Conservation (phyloP, 1,140 invertebrate species). For the Tribolium castaneum region DNA sequence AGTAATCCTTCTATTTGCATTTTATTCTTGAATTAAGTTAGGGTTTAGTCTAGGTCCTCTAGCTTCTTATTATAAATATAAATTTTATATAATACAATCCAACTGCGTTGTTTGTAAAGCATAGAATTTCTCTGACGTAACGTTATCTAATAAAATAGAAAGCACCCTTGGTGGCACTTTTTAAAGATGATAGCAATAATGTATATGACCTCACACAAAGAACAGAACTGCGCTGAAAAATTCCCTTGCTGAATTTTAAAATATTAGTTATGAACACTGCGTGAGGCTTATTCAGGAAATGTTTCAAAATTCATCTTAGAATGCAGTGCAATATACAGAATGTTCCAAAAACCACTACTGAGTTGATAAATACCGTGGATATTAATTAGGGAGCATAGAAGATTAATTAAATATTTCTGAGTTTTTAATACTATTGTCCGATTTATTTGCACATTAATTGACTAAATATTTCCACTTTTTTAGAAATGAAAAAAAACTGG, state of each 20-base stretch:
- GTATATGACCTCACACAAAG: neutral
- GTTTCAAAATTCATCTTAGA: neutral
- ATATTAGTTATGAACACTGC: neutral
- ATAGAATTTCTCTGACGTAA: neutral
- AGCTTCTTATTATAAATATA: neutral
- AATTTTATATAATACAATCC: neutral
- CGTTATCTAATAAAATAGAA: neutral
- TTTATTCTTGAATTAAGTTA: neutral
- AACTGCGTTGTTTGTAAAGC: neutral
- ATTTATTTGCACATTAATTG: too few relatives aligned
- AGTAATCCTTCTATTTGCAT: neutral
- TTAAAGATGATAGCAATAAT: conserved; percentile 11
- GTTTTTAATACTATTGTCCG: too few relatives aligned
- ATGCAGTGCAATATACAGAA: neutral
- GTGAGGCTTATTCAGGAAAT: neutral
- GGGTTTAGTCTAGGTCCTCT: neutral
- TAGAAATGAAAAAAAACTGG: too few relatives aligned
- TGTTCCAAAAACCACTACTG: too few relatives aligned
- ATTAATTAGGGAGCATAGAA: too few relatives aligned
- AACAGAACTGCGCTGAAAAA: neutral
- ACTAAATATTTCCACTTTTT: too few relatives aligned
- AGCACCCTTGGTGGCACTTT: conserved; percentile 4
- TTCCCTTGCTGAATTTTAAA: conserved; percentile 1
- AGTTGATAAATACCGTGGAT: too few relatives aligned
- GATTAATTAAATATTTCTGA: too few relatives aligned